Base-by-base conservation (phyloP, 2,113 vertebrate genomes). In the Trogon melanurus region DNA sequence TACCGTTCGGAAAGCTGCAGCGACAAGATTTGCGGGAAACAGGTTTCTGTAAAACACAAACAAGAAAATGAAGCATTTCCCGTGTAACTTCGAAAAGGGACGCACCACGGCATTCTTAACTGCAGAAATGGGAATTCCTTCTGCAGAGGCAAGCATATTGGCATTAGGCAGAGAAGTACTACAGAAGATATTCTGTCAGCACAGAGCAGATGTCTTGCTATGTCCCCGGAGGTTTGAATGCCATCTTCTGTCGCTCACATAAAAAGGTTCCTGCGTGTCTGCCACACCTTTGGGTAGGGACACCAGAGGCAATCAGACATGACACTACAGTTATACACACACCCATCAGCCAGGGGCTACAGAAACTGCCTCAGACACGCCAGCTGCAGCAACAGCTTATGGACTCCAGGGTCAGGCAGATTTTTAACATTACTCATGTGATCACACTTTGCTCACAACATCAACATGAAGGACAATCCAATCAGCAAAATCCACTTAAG, bases 11-110 rank as follows among this genome's bases (percentile, higher is more conserved):
- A 99, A 99, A 91, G 99, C 98, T 41, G 99, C 99, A 53, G 98
- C 98, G 90, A 99, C 98, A 71, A 99, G 98, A 93, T 99, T 99
- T 6, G 99, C 96, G 54, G 99, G 99, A 96, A 99, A 99, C 94
- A 99, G 96, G 96, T 99, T 99, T 98, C 99, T 99, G 98, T 85
- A 97, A 96, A 96, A 45, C 76, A 97, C 80, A 79, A 95, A 71
- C 11, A 95, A 65, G 47, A 64, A 74, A 67, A 85, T 41, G 0
- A 74, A 92, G 21, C 34, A 48, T 5, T 61, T 71, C 9, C 34
- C 1, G 3, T 8, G 50, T 45, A 66, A 60, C 30, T 74, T 78
- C 30, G 38, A 34, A 32, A 50, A 81, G 0, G 0, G 82, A 51
- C 0, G 2, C 23, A 64, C 5, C 5, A 5, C 12, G 2, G 2